These are phyloP conservation scores for Amblyteles armatorius DNA, from an alignment of 2,888 invertebrate species.

Conservation along the genomic window DNA sequence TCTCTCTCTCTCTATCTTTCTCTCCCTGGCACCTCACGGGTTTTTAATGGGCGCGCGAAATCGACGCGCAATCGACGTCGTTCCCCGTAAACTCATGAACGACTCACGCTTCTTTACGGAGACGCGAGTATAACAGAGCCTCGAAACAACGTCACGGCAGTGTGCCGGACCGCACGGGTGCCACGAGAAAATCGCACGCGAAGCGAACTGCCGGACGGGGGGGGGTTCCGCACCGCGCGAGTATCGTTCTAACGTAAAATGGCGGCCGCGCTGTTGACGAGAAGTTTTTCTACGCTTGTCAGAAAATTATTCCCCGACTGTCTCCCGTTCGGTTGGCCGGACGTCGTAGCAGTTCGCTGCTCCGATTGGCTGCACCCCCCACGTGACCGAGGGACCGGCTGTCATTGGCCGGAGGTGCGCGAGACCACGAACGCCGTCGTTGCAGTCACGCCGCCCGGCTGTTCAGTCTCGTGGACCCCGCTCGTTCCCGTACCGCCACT, in stretches of 20 bases:
- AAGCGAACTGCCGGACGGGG: constrained; percentile 71
- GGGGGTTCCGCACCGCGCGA: constrained; percentile 76
- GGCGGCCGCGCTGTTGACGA: constrained; percentile 95
- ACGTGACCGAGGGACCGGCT: constrained; percentile 84
- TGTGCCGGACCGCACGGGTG: constrained; percentile 14
- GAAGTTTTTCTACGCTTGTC: constrained; percentile 98
- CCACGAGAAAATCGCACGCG: constrained; percentile 76
- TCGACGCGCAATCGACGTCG: constrained; percentile 72
- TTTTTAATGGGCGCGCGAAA: constrained; percentile 74
- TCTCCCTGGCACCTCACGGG: constrained; percentile 61
- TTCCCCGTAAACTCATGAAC: constrained; percentile 61
- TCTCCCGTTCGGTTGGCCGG: constrained; percentile 76
- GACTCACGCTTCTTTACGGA: constrained; percentile 37
- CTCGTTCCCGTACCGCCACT: constrained; percentile 69
- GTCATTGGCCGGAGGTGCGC: constrained; percentile 84
- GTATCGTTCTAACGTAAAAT: constrained; percentile 91
- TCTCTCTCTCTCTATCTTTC: constrained; percentile 18
- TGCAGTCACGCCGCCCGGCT: constrained; percentile 80
- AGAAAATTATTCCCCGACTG: constrained; percentile 86
- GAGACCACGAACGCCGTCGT: constrained; percentile 84
- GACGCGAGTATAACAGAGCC: constrained; percentile 9
- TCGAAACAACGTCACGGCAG: constrained; percentile 62
- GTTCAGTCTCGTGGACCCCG: constrained; percentile 18
- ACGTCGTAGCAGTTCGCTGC: constrained; percentile 83
- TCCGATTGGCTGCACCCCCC: constrained; percentile 84